These are phyloP conservation scores for Schizopygopsis pylzovi DNA, from an alignment of 2,797 vertebrate genomes.

Conservation along the genomic window DNA sequence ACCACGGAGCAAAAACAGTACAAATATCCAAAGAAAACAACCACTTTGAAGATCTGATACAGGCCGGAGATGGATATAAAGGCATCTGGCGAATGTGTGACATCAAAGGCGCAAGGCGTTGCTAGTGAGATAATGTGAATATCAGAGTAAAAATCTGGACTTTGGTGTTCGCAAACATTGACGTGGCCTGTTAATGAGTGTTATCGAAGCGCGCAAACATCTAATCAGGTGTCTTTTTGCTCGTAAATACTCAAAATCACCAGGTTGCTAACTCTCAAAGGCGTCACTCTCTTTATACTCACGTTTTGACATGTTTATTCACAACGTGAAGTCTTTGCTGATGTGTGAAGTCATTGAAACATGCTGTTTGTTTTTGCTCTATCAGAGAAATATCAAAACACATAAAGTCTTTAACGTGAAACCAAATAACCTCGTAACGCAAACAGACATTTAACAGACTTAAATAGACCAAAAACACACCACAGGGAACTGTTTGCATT, in stretches of 20 bases:
- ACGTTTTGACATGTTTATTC: constrained; percentile 21
- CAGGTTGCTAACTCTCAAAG: constrained; percentile 15
- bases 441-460: constrained; percentile 41
- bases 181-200: neutral
- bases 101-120: constrained; percentile 21
- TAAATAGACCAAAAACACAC: constrained; percentile 33
- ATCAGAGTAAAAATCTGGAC: constrained; percentile 21
- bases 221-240: neutral
- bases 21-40: constrained; percentile 38
- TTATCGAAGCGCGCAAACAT: neutral
- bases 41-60: constrained; percentile 32
- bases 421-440: constrained; percentile 13
- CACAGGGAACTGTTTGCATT: constrained; percentile 45
- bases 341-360: constrained; percentile 19
- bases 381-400: constrained; percentile 33
- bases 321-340: neutral
- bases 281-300: neutral
- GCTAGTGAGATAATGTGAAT: neutral
- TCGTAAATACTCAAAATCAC: neutral
- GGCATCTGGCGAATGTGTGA: neutral
- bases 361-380: constrained; percentile 26
- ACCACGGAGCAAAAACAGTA: constrained; percentile 20
- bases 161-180: neutral
- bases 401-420: constrained; percentile 3
- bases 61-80: constrained; percentile 25